phyloP scores from a whole-genome alignment of 2,888 invertebrate genomes.

The Aphrophora alni region DNA sequence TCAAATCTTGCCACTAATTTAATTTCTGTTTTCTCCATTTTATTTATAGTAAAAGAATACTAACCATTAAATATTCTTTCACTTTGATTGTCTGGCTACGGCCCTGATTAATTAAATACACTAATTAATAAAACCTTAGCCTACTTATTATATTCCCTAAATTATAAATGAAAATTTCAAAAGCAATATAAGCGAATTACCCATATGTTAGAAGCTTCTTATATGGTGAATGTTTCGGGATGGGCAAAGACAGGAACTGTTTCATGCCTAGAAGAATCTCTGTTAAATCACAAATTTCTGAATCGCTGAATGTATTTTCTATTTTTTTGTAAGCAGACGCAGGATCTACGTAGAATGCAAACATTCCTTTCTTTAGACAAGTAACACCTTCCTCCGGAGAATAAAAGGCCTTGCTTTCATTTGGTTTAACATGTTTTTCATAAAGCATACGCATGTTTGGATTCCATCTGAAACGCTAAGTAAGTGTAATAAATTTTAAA shows the following conservation, averaged over 20 bases:
- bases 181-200: conserved; percentile 57
- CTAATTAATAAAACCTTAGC: too few relatives aligned
- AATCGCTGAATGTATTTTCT: conserved; percentile 66
- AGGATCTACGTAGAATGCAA: conserved; percentile 73
- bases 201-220: conserved; percentile 67
- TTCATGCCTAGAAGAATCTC: conserved; percentile 68
- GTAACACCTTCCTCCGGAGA: conserved; percentile 54
- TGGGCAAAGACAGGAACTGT: conserved; percentile 64
- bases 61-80: too few relatives aligned
- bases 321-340: conserved; percentile 73
- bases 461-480: conserved; percentile 56
- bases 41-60: too few relatives aligned
- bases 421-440: conserved; percentile 48
- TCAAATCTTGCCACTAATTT: too few relatives aligned
- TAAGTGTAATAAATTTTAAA: too few relatives aligned
- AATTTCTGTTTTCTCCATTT: too few relatives aligned
- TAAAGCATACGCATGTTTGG: conserved; percentile 67
- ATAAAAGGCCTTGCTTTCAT: conserved; percentile 53
- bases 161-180: too few relatives aligned
- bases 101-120: too few relatives aligned
- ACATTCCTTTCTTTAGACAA: conserved; percentile 67
- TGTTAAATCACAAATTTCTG: conserved; percentile 70
- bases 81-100: too few relatives aligned
- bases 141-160: too few relatives aligned
- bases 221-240: conserved; percentile 68